These are phyloP conservation scores for Leucophenga montana DNA, from an alignment of 2,888 invertebrate genomes.

Conservation along the genomic window DNA sequence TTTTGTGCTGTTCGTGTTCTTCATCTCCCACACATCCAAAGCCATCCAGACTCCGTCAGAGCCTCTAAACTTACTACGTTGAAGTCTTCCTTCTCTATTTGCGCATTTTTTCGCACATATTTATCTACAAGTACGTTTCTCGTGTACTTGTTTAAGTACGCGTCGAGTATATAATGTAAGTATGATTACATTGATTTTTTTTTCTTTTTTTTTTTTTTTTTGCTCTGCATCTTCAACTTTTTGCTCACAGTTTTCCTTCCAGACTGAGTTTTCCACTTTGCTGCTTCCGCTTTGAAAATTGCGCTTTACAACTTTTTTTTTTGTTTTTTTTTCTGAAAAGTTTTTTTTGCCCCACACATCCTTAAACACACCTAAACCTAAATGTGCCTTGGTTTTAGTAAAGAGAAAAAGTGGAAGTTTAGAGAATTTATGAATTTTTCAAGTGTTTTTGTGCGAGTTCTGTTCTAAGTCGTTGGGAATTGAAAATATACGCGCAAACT, in stretches of 20 bases:
- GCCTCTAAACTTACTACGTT: not conserved
- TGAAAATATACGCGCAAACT: conserved; percentile 19
- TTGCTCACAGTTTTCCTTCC: conserved; percentile 30
- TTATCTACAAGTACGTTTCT: conserved; percentile 22
- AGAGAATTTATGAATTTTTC: conserved; percentile 61
- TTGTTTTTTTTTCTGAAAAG: not conserved
- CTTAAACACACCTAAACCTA: conserved; percentile 64
- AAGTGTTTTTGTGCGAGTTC: conserved; percentile 60
- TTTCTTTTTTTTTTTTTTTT: no score
- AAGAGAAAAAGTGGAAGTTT: conserved; percentile 32
- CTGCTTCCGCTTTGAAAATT: conserved; percentile 4
- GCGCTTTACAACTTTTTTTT: not conserved
- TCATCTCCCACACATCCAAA: not conserved
- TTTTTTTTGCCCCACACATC: not conserved
- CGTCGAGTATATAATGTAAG: conserved; percentile 56
- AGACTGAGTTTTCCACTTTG: conserved; percentile 21
- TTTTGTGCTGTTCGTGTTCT: not conserved
- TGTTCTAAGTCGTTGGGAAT: conserved; percentile 7
- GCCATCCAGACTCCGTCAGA: not conserved
- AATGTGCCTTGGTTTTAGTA: conserved; percentile 35
- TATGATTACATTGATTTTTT: conserved; percentile 67
- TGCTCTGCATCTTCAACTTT: conserved; percentile 25
- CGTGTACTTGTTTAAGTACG: conserved; percentile 8
- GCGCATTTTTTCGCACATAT: conserved; percentile 23
- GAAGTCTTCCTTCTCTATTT: not conserved